phyloP scores from a whole-genome alignment of 2,888 invertebrate genomes.

The Myathropa florea region DNA sequence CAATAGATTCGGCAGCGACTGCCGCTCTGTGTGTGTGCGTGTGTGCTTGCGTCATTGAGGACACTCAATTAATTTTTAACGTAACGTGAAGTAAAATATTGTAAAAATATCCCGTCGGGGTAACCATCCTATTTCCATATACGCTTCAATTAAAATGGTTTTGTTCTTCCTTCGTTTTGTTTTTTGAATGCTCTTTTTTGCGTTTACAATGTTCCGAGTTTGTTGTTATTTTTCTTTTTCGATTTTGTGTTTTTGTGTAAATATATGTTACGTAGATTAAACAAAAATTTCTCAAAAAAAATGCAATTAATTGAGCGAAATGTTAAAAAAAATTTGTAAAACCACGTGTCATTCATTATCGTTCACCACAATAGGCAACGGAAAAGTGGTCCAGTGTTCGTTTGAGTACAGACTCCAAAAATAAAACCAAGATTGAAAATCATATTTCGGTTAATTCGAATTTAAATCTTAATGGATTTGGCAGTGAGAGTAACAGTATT shows the following conservation, averaged over 20 bases:
- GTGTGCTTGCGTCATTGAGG: neutral
- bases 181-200: neutral
- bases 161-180: neutral
- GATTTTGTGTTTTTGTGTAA: neutral
- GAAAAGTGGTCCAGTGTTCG: constrained; percentile 76
- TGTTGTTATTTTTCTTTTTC: constrained; percentile 8
- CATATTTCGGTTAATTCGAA: constrained; percentile 75
- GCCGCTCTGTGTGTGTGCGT: neutral
- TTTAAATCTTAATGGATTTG: constrained; percentile 75
- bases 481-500: constrained; percentile 72
- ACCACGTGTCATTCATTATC: constrained; percentile 46
- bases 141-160: constrained; percentile 42
- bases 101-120: neutral
- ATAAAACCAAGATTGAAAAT: constrained; percentile 75
- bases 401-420: constrained; percentile 74
- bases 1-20: neutral
- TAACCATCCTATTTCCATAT: neutral
- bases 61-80: constrained; percentile 12
- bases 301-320: constrained; percentile 30
- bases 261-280: constrained; percentile 16
- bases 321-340: constrained; percentile 9
- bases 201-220: neutral
- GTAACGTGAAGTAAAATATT: neutral
- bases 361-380: constrained; percentile 72
- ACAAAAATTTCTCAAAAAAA: neutral